phyloP scores from a whole-genome alignment of 2,888 invertebrate genomes.

The Cephus pygmeus region DNA sequence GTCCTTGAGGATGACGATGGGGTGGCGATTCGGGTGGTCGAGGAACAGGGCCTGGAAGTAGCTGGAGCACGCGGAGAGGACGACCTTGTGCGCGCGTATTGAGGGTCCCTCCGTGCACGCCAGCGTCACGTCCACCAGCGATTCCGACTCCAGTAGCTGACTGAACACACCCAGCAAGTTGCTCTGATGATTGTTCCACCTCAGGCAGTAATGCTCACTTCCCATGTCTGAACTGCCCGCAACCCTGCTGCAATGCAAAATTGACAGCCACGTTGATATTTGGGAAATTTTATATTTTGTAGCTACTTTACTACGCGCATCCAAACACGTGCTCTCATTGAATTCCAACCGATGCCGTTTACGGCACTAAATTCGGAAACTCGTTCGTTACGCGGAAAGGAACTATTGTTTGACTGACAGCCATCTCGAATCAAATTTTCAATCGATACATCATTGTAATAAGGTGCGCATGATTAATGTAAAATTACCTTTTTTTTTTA shows the following conservation, averaged over 20 bases:
- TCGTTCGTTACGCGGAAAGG: no score
- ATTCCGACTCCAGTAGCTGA: constrained; percentile 95
- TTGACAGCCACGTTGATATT: background rate
- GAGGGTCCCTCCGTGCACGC: constrained; percentile 96
- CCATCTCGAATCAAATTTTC: background rate
- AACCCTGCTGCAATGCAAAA: constrained; percentile 65
- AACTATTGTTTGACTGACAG: no score
- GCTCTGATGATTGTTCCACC: constrained; percentile 99
- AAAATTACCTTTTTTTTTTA: background rate
- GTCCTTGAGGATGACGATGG: constrained; percentile 95
- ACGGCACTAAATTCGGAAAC: no score
- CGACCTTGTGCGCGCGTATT: constrained; percentile 95
- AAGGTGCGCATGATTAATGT: background rate
- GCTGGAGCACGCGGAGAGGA: constrained; percentile 94
- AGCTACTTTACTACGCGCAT: background rate
- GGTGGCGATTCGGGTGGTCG: constrained; percentile 92
- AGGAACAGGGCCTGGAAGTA: constrained; percentile 94
- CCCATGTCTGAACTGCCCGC: constrained; percentile 95
- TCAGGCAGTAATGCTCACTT: constrained; percentile 98
- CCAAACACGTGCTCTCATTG: background rate
- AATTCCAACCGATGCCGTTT: no score
- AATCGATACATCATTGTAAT: background rate
- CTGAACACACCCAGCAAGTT: constrained; percentile 97
- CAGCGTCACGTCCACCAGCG: constrained; percentile 95
- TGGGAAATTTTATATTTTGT: background rate